phyloP scores from a whole-genome alignment of 2,888 invertebrate genomes.

The Timandra comae region DNA sequence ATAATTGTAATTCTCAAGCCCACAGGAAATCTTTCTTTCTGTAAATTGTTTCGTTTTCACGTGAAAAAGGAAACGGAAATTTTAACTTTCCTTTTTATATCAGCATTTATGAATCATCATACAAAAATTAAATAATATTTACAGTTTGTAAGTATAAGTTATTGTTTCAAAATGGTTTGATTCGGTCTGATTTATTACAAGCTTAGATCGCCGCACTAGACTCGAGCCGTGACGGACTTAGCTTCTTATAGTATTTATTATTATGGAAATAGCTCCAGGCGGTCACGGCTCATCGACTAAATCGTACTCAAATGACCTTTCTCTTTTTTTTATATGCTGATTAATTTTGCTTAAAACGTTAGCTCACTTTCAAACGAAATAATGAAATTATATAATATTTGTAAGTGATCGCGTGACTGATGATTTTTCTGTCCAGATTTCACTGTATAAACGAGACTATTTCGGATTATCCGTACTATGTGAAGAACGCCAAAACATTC shows the following conservation, averaged over 20 bases:
- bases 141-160: too few relatives aligned
- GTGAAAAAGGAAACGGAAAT: too few relatives aligned
- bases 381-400: constrained; percentile 21
- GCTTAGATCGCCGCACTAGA: constrained; percentile 3
- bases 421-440: constrained; percentile 53
- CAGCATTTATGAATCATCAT: too few relatives aligned
- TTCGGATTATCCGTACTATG: constrained; percentile 59
- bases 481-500: constrained; percentile 44
- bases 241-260: constrained; percentile 46
- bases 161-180: too few relatives aligned
- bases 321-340: constrained; percentile 27
- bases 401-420: constrained; percentile 52
- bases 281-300: constrained; percentile 40
- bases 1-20: too few relatives aligned
- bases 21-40: too few relatives aligned
- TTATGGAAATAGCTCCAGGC: constrained; percentile 45
- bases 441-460: constrained; percentile 57
- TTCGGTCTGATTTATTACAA: too few relatives aligned
- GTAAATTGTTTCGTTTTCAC: too few relatives aligned
- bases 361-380: too few relatives aligned
- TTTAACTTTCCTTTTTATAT: too few relatives aligned
- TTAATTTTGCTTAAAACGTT: too few relatives aligned
- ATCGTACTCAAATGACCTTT: constrained; percentile 33
- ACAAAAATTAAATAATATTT: too few relatives aligned
- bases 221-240: constrained; percentile 44